Base-by-base conservation (phyloP, 2,888 invertebrate genomes). In the Trilocha varians region DNA sequence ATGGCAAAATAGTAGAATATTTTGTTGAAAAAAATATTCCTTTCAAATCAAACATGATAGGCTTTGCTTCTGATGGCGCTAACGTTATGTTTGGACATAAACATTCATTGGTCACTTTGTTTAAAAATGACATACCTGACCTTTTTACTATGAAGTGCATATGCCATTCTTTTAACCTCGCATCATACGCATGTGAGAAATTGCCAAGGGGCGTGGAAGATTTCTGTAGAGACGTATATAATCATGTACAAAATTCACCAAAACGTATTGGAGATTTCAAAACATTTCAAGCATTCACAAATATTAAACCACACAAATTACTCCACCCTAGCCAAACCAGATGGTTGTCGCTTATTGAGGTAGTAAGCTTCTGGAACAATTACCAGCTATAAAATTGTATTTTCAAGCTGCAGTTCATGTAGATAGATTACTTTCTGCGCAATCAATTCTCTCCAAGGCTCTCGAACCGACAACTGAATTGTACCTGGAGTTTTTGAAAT, bases 311-410 rank as follows among this genome's bases (percentile, higher is more conserved):
- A 25, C 48, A 34, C 15, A 34, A 51, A 48, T 34, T 50, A 32
- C 39, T 50, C 32, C 50, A 50, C 43, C 56, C 58, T 36, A 36
- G 42, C 38, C 56, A 57, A 52, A 60, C 55, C 36, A 53, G 53
- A 40, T 57, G 57, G 57, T 38, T 60, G 37, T 59, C 57, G 1
- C 39, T 45, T 50, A 13, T 42, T 34, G 39, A 42, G 15, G 56
- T 52, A 9, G 57, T 60, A 9, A 52, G 38, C 41, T 57, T 48
- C 36, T 55, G 25, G 53, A 57, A 53, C 34, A 34, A 34, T 5
- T 34, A 36, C 52, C 49, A 48, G 44, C 57, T 2, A 39, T 56
- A 36, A 53, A 52, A 48, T 18, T 56, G 40, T 58, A 54, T 47
- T 54, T 34, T 44, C 51, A 50, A 47, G 42, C 25, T 44, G 53